Base-by-base conservation (phyloP, 1,140 invertebrate genomes). In the Trialeurodes vaporariorum region DNA sequence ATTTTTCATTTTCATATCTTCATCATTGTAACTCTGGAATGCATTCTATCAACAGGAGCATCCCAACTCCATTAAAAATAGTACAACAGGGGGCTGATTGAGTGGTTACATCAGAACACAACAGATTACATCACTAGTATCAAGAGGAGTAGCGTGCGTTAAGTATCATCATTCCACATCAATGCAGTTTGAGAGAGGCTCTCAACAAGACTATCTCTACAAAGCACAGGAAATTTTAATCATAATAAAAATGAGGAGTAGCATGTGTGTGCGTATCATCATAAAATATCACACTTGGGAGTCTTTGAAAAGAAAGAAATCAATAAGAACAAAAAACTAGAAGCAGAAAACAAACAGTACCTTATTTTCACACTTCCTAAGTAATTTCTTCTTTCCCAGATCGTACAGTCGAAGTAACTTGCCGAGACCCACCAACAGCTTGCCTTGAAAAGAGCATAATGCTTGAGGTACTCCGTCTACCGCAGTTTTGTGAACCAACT, bases 281-380 rank as follows among this genome's bases (percentile, higher is more conserved):
- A n/a, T n/a, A n/a, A n/a, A n/a, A n/a, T n/a, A n/a, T n/a, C n/a
- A n/a, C n/a, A n/a, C 34, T 17, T 17, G 17, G 34, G 34, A 49
- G 34, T 49, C 34, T 49, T 49, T 49, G 5, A 49, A 49, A 49
- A 49, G n/a, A 65, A 1, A 62, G 9, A 49, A 23, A 34, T 63
- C 61, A 26, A n/a, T 60, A 68, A 21, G 22, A 5, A 17, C 21
- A 13, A 27, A 63, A 17, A 63, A 65, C 59, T 25, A 66, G 25
- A 59, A 25, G 61, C 60, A 61, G 64, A 71, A 62, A 65, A n/a
- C n/a, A 62, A 64, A 17, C 63, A 73, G 74, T 75, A 90, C 87
- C 81, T 97, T 96, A 79, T 99, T 99, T 81, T 99, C 98, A 81
- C 97, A 99, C 80, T 99, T 99, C 58, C 95, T 83, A 2, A 99